Evolutionary conservation across 2,113 vertebrate species (phyloP), one percentile per base, ranked within the genome.

Genomic region (Strix aluco): DNA sequence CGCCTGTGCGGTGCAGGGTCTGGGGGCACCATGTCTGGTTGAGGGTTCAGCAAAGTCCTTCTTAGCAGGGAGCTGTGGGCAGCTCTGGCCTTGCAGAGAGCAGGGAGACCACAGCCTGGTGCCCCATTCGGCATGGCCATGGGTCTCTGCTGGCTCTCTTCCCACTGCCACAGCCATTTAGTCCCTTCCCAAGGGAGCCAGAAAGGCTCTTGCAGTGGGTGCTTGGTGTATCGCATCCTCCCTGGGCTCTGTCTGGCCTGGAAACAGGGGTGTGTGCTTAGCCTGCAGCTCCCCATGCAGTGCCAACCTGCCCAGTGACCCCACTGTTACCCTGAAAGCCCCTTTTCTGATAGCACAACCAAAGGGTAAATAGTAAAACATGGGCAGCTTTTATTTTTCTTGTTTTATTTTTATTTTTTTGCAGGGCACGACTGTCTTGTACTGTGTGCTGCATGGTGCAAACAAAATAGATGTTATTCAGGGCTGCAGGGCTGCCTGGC

Each of bases 1-100:
- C 6, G 2, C 11, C 32, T 0, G 0, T 40, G 47, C 0, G 0
- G 20, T 22, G 46, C n/a, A 2, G 7, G n/a, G 11, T 5, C 0
- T 0, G 17, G 13, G 27, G 1, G 8, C 49, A 36, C 30, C 46
- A 6, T 1, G 4, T 22, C 40, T 34, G 34, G 36, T 3, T 2
- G 6, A 7, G 13, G 44, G 8, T 12, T 82, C 34, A 23, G 46
- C 54, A 42, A 38, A 55, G 38, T 40, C 26, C 21, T 66, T 32
- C 46, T n/a, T 3, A 57, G 71, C 77, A 25, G 62, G 29, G 58
- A 57, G 36, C 20, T 20, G 51, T 34, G 57, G 46, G 32, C 57
- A 67, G 30, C 29, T 61, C 46, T 38, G 36, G 69, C 25, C 34
- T 85, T 30, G 62, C 52, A 70, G 51, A 23, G 15, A 70, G 22